Evolutionary conservation across 2,113 vertebrate species (phyloP), one percentile per base, ranked within the genome.

Genomic region (Malurus cyaneus): DNA sequence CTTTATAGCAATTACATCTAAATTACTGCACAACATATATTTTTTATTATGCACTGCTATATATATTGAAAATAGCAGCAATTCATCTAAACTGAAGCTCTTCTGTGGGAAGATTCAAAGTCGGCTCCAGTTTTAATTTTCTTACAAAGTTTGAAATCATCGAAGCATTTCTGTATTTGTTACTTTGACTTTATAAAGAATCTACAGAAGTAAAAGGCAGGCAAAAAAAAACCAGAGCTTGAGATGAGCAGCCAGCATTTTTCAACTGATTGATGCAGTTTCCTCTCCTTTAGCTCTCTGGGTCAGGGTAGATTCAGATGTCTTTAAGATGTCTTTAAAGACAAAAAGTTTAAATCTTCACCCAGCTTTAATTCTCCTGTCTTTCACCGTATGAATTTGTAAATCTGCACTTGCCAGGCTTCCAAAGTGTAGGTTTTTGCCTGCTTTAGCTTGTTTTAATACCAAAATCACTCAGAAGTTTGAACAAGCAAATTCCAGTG

Each of bases 381-480:
- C 62, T 77, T 65, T 91, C 2, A 0, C 42, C 2, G 8, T 8
- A 29, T 2, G 8, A 71, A 19, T 32, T 59, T 83, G 21, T 62
- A 34, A 88, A 49, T 7, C 17, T 53, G 8, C 0, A 0, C 5
- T 18, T 6, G 5, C 39, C 60, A 74, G 4, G 3, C 57, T 73
- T 61, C 29, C 59, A 16, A 15, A 46, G 20, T 4, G 36, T 10
- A 57, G 18, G 5, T 0, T 74, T 89, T 61, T 71, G 17, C 13
- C 34, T 78, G 18, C 39, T 93, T 89, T 24, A 62, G 14, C 29
- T 59, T 54, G 12, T 9, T 70, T 54, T 84, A 64, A 26, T 6
- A 8, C 19, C n/a, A 32, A 29, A 39, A 61, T 57, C 3, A 2
- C 25, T 72, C 0, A 0, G 61, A 74, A 87, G 31, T 10, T 57